These are phyloP conservation scores for Vandiemenella viatica DNA, from an alignment of 2,888 invertebrate genomes.

Conservation along the genomic window DNA sequence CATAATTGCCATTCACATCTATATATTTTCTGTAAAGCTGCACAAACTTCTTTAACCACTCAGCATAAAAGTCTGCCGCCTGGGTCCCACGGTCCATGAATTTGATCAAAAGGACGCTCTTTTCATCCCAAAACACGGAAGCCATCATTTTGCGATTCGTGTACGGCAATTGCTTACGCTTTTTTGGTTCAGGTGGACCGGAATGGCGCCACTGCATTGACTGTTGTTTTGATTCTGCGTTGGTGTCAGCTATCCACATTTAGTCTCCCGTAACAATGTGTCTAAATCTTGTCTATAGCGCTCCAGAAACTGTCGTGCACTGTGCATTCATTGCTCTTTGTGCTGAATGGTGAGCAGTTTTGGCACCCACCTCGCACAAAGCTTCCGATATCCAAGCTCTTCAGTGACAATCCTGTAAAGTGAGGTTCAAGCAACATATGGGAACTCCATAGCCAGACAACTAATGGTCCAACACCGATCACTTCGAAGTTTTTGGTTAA, in stretches of 20 bases:
- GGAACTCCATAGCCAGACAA: neutral
- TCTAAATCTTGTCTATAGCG: neutral
- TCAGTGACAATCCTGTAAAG: neutral
- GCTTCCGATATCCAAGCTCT: neutral
- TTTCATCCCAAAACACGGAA: neutral
- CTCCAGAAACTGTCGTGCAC: neutral
- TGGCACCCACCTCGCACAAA: neutral
- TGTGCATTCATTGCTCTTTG: neutral
- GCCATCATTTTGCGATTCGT: neutral
- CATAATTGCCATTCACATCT: too few species aligned
- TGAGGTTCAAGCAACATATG: neutral
- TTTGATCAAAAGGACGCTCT: neutral
- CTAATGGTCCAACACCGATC: neutral
- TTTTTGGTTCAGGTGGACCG: neutral
- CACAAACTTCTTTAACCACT: too few species aligned
- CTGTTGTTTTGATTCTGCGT: neutral
- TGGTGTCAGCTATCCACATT: neutral
- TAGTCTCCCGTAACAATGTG: neutral
- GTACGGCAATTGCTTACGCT: neutral
- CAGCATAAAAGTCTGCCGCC: too few species aligned
- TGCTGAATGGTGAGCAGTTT: neutral
- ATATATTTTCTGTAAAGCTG: too few species aligned
- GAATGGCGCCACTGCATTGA: neutral
- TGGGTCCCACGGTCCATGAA: neutral
- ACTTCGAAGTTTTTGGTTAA: neutral